These are phyloP conservation scores for Amorpha juglandis DNA, from an alignment of 2,888 invertebrate species.

Conservation along the genomic window DNA sequence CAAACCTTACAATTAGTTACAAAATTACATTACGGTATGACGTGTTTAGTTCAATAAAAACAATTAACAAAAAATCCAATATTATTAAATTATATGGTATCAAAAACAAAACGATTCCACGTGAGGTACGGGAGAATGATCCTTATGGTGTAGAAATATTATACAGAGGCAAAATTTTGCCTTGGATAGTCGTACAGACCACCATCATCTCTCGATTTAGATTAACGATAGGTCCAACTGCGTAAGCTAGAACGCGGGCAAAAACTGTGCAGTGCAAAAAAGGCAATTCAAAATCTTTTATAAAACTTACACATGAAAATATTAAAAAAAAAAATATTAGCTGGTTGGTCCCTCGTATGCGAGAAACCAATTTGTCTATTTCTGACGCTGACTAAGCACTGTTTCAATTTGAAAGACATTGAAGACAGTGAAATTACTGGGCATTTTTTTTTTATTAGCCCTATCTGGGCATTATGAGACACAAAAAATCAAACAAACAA, in stretches of 20 bases:
- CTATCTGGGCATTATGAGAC: too few relatives aligned
- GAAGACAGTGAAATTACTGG: too few relatives aligned
- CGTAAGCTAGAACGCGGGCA: constrained; percentile 20
- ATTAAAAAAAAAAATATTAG: too few relatives aligned
- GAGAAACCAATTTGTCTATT: too few relatives aligned
- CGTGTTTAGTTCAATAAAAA: constrained; percentile 35
- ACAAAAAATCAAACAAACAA: too few relatives aligned
- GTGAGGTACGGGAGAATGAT: background rate
- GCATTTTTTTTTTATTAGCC: too few relatives aligned
- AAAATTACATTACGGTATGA: constrained; percentile 34
- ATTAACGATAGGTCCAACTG: constrained; percentile 37
- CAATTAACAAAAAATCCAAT: constrained; percentile 27
- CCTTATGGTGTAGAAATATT: background rate
- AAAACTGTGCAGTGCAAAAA: constrained; percentile 12
- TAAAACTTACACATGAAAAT: too few relatives aligned
- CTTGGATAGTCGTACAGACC: background rate
- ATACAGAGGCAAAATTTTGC: background rate
- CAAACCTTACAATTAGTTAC: constrained; percentile 8
- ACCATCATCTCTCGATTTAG: constrained; percentile 38
- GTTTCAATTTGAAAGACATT: too few relatives aligned
- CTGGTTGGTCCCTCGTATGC: too few relatives aligned
- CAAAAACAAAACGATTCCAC: background rate
- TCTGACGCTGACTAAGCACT: too few relatives aligned
- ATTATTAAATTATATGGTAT: constrained; percentile 24
- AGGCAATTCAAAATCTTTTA: constrained; percentile 5